Percentiles rank a stretch among this genome's conserved stretches.
Conservation (phyloP, 92 coral and sea anemone species). For the Muricea muricata region DNA sequence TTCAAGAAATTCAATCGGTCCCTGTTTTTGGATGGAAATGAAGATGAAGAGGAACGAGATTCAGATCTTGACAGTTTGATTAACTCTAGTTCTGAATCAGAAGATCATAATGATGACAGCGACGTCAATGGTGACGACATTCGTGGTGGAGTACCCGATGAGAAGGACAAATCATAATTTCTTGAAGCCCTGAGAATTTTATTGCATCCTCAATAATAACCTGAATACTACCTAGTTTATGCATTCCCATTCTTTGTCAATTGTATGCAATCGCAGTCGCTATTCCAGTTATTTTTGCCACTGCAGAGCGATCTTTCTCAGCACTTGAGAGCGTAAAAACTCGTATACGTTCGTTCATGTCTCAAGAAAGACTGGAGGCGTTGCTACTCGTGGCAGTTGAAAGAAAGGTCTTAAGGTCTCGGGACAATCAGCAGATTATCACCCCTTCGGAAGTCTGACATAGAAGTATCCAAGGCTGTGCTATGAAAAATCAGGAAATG, state of each 20-base stretch:
- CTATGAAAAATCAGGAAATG: not conserved
- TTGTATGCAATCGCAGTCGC: not conserved
- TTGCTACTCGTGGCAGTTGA: not conserved
- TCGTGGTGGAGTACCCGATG: not conserved
- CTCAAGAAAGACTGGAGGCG: not conserved
- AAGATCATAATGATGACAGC: too few species aligned
- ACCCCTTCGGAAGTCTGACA: not conserved
- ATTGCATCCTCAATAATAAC: too few species aligned
- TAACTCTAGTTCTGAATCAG: too few species aligned
- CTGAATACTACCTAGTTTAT: not conserved
- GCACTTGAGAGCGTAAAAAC: not conserved
- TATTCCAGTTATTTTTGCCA: not conserved
- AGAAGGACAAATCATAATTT: not conserved
- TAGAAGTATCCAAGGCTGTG: not conserved
- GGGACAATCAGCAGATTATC: not conserved
- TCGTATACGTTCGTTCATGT: not conserved
- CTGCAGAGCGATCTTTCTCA: not conserved
- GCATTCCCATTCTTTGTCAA: not conserved
- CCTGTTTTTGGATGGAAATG: not conserved
- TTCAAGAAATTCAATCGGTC: not conserved
- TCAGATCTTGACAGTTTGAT: too few species aligned
- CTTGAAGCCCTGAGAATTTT: conserved; percentile 1
- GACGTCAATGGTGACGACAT: not conserved
- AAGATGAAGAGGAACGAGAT: too few species aligned
- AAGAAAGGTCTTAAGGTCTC: not conserved